These are phyloP conservation scores for Carassius gibelio DNA, from an alignment of 2,113 vertebrate genomes.

Conservation along the genomic window DNA sequence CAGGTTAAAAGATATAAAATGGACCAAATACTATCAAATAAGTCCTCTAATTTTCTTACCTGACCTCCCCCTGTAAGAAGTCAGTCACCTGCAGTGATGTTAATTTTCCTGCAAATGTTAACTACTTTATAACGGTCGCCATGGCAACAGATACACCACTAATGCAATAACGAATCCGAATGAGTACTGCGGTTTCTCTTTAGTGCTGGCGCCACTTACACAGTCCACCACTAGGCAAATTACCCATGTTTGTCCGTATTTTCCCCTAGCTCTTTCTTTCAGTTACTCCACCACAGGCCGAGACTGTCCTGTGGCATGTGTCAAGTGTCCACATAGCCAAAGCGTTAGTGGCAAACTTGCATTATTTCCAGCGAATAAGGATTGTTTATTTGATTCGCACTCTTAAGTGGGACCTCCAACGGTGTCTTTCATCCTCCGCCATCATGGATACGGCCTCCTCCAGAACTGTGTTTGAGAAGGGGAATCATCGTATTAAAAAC, in stretches of 20 bases:
- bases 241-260: background rate
- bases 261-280: slow-evolving; percentile 13
- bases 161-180: background rate
- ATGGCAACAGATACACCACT: slow-evolving; percentile 66
- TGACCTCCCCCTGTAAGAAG: no score
- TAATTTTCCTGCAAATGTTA: no score
- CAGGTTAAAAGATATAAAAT: no score
- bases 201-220: background rate
- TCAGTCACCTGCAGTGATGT: no score
- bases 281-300: background rate
- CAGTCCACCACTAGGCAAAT: slow-evolving; percentile 1
- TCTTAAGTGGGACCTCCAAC: background rate
- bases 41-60: no score
- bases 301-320: background rate
- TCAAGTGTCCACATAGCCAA: background rate
- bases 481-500: slow-evolving; percentile 44
- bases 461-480: background rate
- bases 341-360: background rate
- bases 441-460: no score
- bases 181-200: background rate
- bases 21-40: no score
- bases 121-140: slow-evolving; percentile 42
- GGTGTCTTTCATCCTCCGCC: background rate
- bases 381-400: background rate
- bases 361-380: background rate